Conservation (phyloP, 2,888 invertebrate species). For the Andricus quercusramuli region DNA sequence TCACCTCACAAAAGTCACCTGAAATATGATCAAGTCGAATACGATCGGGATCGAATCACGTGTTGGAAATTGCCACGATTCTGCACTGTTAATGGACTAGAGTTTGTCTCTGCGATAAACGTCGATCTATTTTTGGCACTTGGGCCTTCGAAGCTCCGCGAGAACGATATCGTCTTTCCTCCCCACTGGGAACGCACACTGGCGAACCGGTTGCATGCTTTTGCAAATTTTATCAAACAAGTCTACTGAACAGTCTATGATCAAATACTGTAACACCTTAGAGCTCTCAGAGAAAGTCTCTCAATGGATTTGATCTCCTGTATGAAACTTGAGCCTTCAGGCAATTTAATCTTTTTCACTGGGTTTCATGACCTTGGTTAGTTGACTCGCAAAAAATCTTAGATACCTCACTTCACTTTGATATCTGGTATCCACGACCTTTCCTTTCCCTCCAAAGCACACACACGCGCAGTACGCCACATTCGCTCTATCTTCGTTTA, state of each 20-base stretch:
- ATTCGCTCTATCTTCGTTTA: slow-evolving; percentile 38
- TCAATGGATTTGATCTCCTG: no score
- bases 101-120: background rate
- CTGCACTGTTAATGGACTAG: slow-evolving; percentile 7
- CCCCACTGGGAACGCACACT: background rate
- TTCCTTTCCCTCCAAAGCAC: slow-evolving; percentile 27
- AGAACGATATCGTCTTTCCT: slow-evolving; percentile 30
- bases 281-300: background rate
- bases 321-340: background rate
- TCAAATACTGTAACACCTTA: background rate
- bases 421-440: slow-evolving; percentile 27
- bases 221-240: background rate
- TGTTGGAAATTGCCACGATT: slow-evolving; percentile 7
- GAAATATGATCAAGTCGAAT: slow-evolving; percentile 5
- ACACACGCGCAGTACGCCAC: slow-evolving; percentile 40
- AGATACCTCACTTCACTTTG: slow-evolving; percentile 28
- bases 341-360: slow-evolving; percentile 5
- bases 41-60: slow-evolving; percentile 10
- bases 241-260: background rate
- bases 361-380: slow-evolving; percentile 18
- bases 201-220: slow-evolving; percentile 18
- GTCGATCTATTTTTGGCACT: slow-evolving; percentile 34
- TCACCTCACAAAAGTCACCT: slow-evolving; percentile 11
- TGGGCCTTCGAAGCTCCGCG: slow-evolving; percentile 25
- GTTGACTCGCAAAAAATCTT: background rate